Conservation (phyloP, 2,888 invertebrate genomes). For the Miltochrista miniata region DNA sequence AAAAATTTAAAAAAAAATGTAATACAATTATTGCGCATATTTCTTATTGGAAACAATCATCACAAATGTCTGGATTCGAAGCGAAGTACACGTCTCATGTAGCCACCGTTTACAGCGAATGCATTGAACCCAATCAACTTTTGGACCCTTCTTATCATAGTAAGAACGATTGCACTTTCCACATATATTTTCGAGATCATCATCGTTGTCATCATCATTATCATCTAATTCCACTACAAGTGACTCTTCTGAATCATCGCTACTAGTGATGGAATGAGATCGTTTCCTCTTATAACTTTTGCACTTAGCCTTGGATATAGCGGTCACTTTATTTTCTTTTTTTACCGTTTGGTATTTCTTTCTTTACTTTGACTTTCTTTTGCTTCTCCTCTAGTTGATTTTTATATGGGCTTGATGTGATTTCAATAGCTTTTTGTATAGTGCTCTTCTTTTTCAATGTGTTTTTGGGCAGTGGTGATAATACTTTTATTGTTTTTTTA, state of each 20-base stretch:
- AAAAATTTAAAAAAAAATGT: no score
- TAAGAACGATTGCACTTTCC: slow-evolving; percentile 5
- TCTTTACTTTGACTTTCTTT: no score
- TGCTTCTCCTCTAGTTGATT: no score
- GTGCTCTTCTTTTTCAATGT: no score
- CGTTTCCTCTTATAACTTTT: slow-evolving; percentile 1
- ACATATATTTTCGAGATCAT: slow-evolving; percentile 7
- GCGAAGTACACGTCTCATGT: no score
- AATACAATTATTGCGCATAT: no score
- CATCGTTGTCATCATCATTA: slow-evolving; percentile 1
- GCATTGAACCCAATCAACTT: slow-evolving; percentile 8
- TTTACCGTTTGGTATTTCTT: neutral
- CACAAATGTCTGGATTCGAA: no score
- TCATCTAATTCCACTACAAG: slow-evolving; percentile 6
- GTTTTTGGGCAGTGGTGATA: no score
- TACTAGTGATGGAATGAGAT: slow-evolving; percentile 7
- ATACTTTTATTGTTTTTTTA: no score
- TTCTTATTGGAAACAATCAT: no score
- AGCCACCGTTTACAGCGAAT: slow-evolving; percentile 2
- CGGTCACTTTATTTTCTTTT: neutral
- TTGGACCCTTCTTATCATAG: slow-evolving; percentile 7
- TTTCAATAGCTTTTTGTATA: no score
- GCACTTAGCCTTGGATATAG: neutral
- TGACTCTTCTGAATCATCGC: slow-evolving; percentile 10
- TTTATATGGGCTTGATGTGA: no score